Percentiles rank a stretch among this genome's conserved stretches.
phyloP scores from a whole-genome alignment of 2,797 vertebrate species.

The Darevskia nairensis region DNA sequence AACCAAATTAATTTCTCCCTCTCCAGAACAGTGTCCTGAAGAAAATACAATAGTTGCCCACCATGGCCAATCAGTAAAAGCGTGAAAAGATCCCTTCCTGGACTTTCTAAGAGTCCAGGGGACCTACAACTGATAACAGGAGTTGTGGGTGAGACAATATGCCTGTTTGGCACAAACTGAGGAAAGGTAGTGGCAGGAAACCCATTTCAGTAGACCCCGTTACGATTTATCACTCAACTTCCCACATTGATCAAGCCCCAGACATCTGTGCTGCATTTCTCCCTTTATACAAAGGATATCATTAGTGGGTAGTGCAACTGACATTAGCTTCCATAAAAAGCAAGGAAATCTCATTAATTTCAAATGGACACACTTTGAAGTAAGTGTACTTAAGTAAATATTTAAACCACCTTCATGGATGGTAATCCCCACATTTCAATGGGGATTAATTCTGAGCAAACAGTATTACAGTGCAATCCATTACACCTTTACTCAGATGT shows the following conservation, averaged over 20 bases:
- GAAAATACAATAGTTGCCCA: no score
- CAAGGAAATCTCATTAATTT: background rate
- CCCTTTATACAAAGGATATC: constrained; percentile 6
- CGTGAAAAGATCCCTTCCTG: no score
- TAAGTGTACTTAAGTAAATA: background rate
- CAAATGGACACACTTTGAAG: background rate
- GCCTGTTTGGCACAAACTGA: background rate
- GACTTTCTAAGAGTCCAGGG: background rate
- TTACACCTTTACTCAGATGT: background rate
- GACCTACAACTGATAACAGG: background rate
- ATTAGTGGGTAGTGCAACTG: background rate
- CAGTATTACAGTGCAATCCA: background rate
- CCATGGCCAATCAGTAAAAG: no score
- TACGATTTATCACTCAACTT: no score
- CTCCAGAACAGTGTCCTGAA: no score
- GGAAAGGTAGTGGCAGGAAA: background rate
- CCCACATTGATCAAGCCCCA: no score
- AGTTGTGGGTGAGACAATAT: background rate
- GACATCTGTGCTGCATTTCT: background rate
- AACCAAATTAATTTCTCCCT: no score
- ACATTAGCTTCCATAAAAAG: background rate
- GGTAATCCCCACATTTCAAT: background rate
- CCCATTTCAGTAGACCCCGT: no score
- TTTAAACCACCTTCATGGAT: background rate
- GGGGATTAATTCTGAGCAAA: background rate